These are phyloP conservation scores for Fukomys damarensis DNA, from an alignment of 2,113 vertebrate genomes.

Conservation along the genomic window DNA sequence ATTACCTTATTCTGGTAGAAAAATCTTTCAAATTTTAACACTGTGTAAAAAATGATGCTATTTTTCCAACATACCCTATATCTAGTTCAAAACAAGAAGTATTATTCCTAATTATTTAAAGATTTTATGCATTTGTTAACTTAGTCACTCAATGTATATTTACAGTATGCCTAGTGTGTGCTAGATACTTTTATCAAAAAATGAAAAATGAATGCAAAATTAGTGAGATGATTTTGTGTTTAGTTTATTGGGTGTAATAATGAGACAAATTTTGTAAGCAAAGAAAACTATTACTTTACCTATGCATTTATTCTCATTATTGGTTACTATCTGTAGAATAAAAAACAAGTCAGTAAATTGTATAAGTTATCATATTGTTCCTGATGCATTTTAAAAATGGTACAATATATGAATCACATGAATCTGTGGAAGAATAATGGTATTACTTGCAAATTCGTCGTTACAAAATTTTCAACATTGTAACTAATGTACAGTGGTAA, in stretches of 20 bases:
- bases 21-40: not conserved
- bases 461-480: not conserved
- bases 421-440: not conserved
- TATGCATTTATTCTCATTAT: not conserved
- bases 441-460: not conserved
- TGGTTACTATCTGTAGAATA: not conserved
- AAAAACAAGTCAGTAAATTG: not conserved
- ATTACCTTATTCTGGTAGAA: not conserved
- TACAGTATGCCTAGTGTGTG: not conserved
- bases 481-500: not conserved
- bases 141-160: not conserved
- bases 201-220: not conserved
- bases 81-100: not conserved
- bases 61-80: not conserved
- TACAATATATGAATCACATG: not conserved
- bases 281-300: not conserved
- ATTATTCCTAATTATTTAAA: not conserved
- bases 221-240: not conserved
- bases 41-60: not conserved
- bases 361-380: not conserved
- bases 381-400: not conserved
- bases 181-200: not conserved
- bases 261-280: not conserved
- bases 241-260: not conserved
- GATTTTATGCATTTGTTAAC: not conserved